phyloP scores from a whole-genome alignment of 1,140 invertebrate species.

The Sarcophaga bullata region DNA sequence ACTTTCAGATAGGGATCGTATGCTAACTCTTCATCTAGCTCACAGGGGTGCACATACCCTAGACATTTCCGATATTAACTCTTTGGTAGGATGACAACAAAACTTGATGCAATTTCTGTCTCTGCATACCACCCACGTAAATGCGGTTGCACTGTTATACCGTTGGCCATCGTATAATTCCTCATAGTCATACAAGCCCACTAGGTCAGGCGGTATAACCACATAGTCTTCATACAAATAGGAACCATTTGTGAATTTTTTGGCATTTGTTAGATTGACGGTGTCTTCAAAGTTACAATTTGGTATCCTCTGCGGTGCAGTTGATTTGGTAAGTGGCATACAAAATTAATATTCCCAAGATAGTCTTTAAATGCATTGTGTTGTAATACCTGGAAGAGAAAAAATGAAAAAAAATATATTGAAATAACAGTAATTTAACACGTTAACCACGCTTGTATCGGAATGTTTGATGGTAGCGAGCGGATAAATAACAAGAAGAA shows the following conservation, averaged over 20 bases:
- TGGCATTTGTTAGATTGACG: constrained; percentile 45
- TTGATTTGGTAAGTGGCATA: neutral
- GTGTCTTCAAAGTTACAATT: constrained; percentile 56
- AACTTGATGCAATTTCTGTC: constrained; percentile 51
- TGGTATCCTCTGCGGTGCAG: constrained; percentile 41
- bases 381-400: neutral
- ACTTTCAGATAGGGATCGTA: constrained; percentile 50
- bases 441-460: no score
- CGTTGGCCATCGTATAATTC: constrained; percentile 34
- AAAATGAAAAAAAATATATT: neutral
- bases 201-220: constrained; percentile 47
- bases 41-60: constrained; percentile 36
- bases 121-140: constrained; percentile 53
- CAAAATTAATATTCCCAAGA: neutral
- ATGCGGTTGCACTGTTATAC: constrained; percentile 44
- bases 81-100: constrained; percentile 50
- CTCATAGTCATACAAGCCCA: constrained; percentile 49
- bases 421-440: neutral
- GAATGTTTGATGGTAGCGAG: no score
- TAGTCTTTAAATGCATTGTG: neutral
- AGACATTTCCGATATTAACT: constrained; percentile 10
- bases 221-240: constrained; percentile 50
- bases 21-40: constrained; percentile 14
- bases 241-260: constrained; percentile 50
- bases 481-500: no score